phyloP scores from a whole-genome alignment of 2,888 invertebrate genomes.

The Anaspis maculata region DNA sequence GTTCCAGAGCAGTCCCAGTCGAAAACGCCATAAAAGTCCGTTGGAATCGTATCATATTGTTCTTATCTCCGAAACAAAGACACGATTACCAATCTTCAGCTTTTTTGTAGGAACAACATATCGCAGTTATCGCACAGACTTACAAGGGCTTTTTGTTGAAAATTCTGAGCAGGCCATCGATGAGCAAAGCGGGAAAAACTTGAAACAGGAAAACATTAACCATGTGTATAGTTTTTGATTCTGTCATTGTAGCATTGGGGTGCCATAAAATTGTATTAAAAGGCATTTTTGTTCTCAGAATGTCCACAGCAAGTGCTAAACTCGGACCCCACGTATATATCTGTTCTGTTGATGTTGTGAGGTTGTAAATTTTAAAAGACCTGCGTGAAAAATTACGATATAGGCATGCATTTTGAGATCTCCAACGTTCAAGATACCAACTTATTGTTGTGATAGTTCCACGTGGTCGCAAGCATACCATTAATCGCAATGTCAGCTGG shows the following conservation, averaged over 20 bases:
- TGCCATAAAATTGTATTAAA: not conserved
- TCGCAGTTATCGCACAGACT: no score
- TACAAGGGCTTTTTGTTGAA: no score
- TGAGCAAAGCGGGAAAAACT: not conserved
- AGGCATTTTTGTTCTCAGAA: not conserved
- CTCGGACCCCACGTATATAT: not conserved
- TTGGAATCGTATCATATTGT: no score
- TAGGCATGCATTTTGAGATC: no score
- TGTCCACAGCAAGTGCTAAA: no score
- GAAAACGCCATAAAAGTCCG: no score
- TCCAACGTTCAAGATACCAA: not conserved
- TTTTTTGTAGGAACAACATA: no score
- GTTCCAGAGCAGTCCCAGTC: no score
- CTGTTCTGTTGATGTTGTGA: not conserved
- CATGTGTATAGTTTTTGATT: not conserved
- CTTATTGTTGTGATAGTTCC: not conserved
- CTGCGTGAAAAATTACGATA: no score
- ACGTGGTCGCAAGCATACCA: slow-evolving; percentile 43
- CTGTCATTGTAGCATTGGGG: not conserved
- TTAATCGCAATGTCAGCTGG: slow-evolving; percentile 79
- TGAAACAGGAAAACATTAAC: not conserved
- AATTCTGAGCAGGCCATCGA: no score
- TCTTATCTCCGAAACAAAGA: no score
- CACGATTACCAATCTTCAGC: no score
- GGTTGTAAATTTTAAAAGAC: not conserved